Evolutionary conservation across 2,797 vertebrate species (phyloP).

Genomic region (Eulemur rubriventer): DNA sequence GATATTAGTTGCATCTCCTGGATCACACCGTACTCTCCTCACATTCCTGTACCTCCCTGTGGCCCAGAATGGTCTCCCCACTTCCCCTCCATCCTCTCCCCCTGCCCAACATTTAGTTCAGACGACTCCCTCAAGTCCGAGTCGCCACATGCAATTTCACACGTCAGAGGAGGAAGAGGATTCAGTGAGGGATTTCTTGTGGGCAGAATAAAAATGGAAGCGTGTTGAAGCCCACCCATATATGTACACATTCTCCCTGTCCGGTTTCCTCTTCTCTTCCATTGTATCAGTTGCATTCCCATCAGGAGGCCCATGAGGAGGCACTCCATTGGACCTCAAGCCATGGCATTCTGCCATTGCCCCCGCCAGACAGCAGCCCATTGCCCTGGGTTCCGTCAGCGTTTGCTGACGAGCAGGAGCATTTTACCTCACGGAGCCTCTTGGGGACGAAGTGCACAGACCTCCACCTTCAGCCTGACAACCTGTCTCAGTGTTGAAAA

Average conservation of each 20-base stretch:
- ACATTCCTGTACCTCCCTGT: neutral
- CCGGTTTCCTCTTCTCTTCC: neutral
- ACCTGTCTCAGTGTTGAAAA: conserved; percentile 83
- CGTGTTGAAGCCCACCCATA: neutral
- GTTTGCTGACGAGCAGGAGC: neutral
- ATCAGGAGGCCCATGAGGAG: neutral
- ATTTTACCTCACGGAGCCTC: conserved; percentile 23
- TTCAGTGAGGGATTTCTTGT: neutral
- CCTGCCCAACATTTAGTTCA: neutral
- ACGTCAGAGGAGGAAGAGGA: neutral
- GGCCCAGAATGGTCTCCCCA: neutral
- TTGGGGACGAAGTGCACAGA: conserved; percentile 64
- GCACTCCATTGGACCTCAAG: neutral
- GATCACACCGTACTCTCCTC: neutral
- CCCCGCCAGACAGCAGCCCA: neutral
- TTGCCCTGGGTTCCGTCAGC: neutral
- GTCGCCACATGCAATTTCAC: neutral
- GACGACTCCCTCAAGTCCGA: neutral
- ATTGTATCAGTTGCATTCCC: neutral
- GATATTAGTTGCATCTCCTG: neutral
- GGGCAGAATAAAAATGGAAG: neutral
- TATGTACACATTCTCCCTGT: neutral
- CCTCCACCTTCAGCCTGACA: conserved; percentile 81
- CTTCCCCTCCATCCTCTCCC: neutral
- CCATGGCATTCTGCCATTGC: neutral